Percentiles rank a stretch among this genome's conserved stretches.
Evolutionary conservation across 2,888 invertebrate genomes (phyloP).

Genomic region (Kuschelorhynchus macadamiae): DNA sequence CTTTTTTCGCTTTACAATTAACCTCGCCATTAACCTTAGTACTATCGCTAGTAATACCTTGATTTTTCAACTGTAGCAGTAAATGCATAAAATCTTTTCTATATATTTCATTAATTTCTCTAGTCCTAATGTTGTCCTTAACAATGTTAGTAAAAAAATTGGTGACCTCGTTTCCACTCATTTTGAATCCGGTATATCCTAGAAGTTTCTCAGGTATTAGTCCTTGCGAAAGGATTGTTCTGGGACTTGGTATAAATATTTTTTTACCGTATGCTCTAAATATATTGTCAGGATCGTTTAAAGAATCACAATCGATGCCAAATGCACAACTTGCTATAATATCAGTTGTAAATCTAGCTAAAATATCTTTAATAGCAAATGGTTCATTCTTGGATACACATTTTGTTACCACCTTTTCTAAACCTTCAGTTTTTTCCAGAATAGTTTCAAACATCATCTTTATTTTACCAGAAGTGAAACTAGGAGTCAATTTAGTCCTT

Average conservation of each 20-base stretch:
- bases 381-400: too few species aligned
- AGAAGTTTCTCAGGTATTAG: neutral
- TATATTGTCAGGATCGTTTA: slow-evolving; percentile 70
- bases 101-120: slow-evolving; percentile 59
- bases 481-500: slow-evolving; percentile 63
- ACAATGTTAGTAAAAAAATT: slow-evolving; percentile 15
- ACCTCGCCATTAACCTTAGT: too few species aligned
- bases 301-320: too few species aligned
- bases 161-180: neutral
- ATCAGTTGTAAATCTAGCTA: too few species aligned
- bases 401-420: neutral
- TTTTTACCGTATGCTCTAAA: slow-evolving; percentile 60
- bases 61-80: slow-evolving; percentile 66
- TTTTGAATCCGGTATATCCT: neutral
- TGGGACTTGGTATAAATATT: slow-evolving; percentile 1
- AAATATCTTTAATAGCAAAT: too few species aligned
- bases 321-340: too few species aligned
- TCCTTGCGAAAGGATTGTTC: neutral
- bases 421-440: neutral
- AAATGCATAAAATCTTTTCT: too few species aligned
- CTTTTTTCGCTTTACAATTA: slow-evolving; percentile 60
- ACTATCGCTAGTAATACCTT: slow-evolving; percentile 14
- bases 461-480: too few species aligned
- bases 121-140: slow-evolving; percentile 30
- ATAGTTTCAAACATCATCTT: slow-evolving; percentile 34